Conservation (phyloP, 2,797 vertebrate genomes). For the Mareca strepera region DNA sequence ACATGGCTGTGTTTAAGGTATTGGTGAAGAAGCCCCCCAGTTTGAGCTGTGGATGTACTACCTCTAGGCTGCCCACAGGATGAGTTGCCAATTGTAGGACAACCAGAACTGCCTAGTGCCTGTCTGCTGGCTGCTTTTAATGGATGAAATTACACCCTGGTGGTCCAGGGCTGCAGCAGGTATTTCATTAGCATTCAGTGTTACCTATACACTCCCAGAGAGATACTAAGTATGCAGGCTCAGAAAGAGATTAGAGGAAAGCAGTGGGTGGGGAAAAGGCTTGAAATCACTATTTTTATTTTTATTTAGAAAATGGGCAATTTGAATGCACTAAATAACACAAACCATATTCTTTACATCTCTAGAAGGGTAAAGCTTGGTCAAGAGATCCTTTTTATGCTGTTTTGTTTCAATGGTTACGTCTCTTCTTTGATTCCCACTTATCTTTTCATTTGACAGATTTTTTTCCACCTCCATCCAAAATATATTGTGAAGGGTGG, state of each 20-base stretch:
- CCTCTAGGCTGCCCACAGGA: not conserved
- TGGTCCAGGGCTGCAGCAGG: not conserved
- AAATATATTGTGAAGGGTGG: not conserved
- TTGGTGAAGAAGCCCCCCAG: not conserved
- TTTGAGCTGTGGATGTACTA: not conserved
- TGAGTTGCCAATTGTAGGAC: not conserved
- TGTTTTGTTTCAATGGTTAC: not conserved
- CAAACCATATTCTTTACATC: slow-evolving; percentile 3
- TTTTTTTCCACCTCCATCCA: not conserved
- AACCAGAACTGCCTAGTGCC: not conserved
- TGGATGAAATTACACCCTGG: not conserved
- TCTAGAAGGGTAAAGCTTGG: not conserved
- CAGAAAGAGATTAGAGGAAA: not conserved
- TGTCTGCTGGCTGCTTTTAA: not conserved
- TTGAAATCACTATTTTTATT: not conserved
- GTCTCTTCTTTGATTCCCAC: not conserved
- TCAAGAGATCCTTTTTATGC: not conserved
- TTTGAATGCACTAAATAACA: not conserved
- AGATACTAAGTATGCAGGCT: not conserved
- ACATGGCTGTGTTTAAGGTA: not conserved
- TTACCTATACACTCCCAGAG: not conserved
- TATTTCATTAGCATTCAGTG: not conserved
- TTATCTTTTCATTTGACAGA: not conserved
- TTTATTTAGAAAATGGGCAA: not conserved
- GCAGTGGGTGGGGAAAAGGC: not conserved